A percentile compares a stretch with the other conserved stretches of the same genome.
These are phyloP conservation scores for Hyposoter didymator DNA, from an alignment of 2,888 invertebrate species.

Conservation along the genomic window DNA sequence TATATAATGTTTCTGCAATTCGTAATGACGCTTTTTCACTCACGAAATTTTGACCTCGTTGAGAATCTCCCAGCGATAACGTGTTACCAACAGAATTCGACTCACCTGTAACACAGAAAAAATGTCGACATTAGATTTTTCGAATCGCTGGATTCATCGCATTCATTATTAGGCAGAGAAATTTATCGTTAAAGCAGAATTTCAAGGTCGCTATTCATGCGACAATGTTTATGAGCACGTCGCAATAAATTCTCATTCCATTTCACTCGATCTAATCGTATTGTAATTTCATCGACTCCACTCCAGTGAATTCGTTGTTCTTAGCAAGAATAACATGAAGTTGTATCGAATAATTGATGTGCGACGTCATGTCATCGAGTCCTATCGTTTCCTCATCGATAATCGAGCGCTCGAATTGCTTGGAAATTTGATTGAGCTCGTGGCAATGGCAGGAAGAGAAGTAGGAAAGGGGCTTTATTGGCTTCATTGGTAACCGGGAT, in stretches of 20 bases:
- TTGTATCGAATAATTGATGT: background rate
- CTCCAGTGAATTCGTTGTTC: constrained; percentile 15
- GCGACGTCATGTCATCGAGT: constrained; percentile 37
- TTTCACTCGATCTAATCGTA: background rate
- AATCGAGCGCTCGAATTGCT: constrained; percentile 49
- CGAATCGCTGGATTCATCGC: background rate
- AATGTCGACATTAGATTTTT: constrained; percentile 68
- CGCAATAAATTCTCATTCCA: background rate
- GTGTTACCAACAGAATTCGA: constrained; percentile 36
- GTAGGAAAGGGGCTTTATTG: constrained; percentile 30
- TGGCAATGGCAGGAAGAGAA: constrained; percentile 13
- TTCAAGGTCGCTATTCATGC: background rate
- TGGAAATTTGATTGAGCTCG: constrained; percentile 53
- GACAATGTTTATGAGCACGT: no score
- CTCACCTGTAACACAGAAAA: constrained; percentile 79
- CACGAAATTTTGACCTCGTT: constrained; percentile 61
- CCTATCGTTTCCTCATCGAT: constrained; percentile 50
- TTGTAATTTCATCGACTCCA: background rate
- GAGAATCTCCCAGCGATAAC: constrained; percentile 6
- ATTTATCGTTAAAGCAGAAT: background rate
- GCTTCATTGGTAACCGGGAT: constrained; percentile 64
- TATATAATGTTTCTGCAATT: background rate
- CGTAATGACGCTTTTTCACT: constrained; percentile 53
- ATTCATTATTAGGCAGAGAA: background rate
- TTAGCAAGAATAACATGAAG: background rate